These are phyloP conservation scores for Diachasmimorpha longicaudata DNA, from an alignment of 1,140 invertebrate species.

Conservation along the genomic window DNA sequence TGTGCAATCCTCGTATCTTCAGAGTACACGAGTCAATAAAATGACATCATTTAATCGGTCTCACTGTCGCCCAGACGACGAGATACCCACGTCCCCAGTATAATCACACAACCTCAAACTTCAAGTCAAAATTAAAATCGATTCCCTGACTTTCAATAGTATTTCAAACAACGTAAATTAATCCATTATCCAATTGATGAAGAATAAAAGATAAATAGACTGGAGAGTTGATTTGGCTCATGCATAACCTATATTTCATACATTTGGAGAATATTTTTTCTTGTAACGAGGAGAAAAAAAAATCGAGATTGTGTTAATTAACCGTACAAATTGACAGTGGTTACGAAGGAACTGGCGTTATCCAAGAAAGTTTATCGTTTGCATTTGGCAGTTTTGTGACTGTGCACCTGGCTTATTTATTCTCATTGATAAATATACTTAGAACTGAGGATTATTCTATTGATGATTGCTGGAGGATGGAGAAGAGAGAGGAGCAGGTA, in stretches of 20 bases:
- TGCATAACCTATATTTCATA: background rate
- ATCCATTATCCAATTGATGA: background rate
- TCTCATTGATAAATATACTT: background rate
- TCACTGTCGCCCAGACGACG: background rate
- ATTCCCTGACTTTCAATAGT: background rate
- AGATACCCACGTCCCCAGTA: background rate
- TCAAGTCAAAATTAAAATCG: background rate
- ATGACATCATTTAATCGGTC: background rate
- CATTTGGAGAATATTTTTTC: background rate
- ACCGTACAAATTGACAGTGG: background rate
- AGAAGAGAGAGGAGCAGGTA: constrained; percentile 1
- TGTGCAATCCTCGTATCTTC: background rate
- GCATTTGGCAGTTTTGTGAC: background rate
- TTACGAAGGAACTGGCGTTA: background rate
- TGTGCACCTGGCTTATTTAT: background rate
- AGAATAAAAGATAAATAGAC: background rate
- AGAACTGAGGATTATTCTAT: background rate
- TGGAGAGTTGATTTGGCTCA: background rate
- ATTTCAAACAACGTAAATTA: too few relatives aligned
- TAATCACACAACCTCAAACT: background rate
- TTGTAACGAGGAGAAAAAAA: background rate
- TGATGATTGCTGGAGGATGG: background rate
- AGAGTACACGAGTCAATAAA: background rate
- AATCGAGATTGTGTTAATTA: constrained; percentile 5
- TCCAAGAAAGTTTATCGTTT: background rate